Evolutionary conservation across 2,113 vertebrate genomes (phyloP), one percentile per base, ranked within the genome.

Genomic region (Zosterops japonicus): DNA sequence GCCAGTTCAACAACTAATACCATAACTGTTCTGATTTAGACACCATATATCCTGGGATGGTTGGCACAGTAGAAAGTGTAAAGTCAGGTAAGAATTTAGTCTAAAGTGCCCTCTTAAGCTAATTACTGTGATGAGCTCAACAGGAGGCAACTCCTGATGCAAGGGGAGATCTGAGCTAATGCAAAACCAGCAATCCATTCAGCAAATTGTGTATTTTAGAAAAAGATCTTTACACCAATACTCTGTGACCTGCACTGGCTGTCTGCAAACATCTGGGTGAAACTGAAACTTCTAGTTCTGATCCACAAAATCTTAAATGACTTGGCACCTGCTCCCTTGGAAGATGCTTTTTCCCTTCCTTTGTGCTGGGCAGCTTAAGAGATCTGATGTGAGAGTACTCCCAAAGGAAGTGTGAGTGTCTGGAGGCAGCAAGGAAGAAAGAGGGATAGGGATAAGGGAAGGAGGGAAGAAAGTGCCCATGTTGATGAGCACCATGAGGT

Each of bases 351-450:
- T 64, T 44, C 16, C 36, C 25, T 60, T 59, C 36, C 65, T 61
- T 41, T 18, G 31, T 52, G 23, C 52, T 17, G 65, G 60, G 47
- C 72, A 89, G 35, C 42, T 10, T 8, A 21, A 20, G 24, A 81
- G 21, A 52, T 9, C 12, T 1, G 1, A 4, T 0, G 2, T 4
- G 2, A 74, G 44, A 41, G 46, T 6, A 36, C 21, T 72, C n/a
- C 55, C 35, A 53, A 11, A 17, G 33, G 61, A 89, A 59, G 14
- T 5, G 19, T 22, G 35, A 70, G 33, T 12, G 24, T 1, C 0
- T 12, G 31, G 27, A 55, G 25, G 27, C 27, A 47, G 14, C 10
- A 28, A 16, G 8, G 6, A 25, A 44, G 19, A 52, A 79, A 35
- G 13, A 68, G 35, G 9, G 60, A 69, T 1, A n/a, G 7, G 8